Base-by-base conservation (phyloP, 37 sponge, comb jelly and placozoan species). In the Halisarca cf. caerulea region DNA sequence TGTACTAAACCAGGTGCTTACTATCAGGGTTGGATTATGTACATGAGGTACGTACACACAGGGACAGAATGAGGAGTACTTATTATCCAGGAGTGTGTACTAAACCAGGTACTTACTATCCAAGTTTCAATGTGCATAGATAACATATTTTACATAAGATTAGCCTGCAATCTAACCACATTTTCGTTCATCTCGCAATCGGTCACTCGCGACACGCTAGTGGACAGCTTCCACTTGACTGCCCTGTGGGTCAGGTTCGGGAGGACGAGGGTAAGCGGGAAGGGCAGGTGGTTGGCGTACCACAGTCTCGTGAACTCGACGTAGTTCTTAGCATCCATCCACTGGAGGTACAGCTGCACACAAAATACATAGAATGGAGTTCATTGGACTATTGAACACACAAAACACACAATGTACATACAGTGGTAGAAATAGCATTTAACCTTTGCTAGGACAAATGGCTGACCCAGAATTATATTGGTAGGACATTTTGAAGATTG, bases 301-400 rank as follows among this genome's bases (percentile, higher is more conserved):
- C 72, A 71, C 5, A 34, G 41, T 20, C 72, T 32, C 5, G 41
- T 37, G 41, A 71, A 71, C 3, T 71, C 72, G 18, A 71, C 40
- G 41, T 37, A 71, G 72, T 33, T 71, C 5, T 35, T 71, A 39
- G 9, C 40, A 8, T 71, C 72, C 72, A 71, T 71, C 72, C 72
- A 71, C 37, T 37, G 72, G 6, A 71, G 72, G 18, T 71, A 71
- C 41, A 71, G 41, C 72, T 71, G 18, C 40, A 36, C n/a, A 15
- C 6, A 23, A 24, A 25, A 24, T 9, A 23, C 8, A 64, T 9
- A 14, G 23, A 14, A 64, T 27, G 23, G 23, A 27, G 23, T 25
- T 14, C 27, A 64, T 23, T 64, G 57, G 57, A 55, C 11, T 55
- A 55, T 17, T 55, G 57, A 55, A 55, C 17, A 55, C 57, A 55